Base-by-base conservation (phyloP, 2,888 invertebrate genomes). In the Ptychoptera albimana region DNA sequence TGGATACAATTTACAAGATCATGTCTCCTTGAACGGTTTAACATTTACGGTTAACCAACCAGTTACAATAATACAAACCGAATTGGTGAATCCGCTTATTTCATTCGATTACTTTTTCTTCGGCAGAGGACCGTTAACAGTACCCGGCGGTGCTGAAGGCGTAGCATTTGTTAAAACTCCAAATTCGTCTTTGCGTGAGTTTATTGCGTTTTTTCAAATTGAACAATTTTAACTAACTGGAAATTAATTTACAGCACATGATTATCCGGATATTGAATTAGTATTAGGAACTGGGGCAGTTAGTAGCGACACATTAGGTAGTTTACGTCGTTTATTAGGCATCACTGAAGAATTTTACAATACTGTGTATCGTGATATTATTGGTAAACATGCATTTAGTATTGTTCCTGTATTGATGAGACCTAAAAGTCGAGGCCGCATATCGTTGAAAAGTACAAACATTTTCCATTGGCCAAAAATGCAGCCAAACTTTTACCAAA, bases 1-100 rank as follows among this genome's bases (percentile, higher is more conserved):
- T 0, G 88, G 88, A 8, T 74, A 75, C 54, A 87, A 88, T 61
- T 70, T 87, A 0, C 86, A 85, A 60, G 87, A 87, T 59, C 87
- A 87, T 55, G 70, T 83, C 12, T 79, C 81, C 1, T 73, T 84
- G 50, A 76, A 78, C 2, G 78, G 79, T 2, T 66, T 85, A 43
- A 77, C 77, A 0, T 86, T 86, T 57, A 63, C 79, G 41, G 74
- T 82, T 2, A 82, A 84, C 55, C 73, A 77, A 48, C 73, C 74
- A 3, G 64, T 80, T 41, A 79, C 76, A 11, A 66, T 83, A 2
- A 74, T 77, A 48, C 82, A 82, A 58, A 68, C 72, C 0, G 60
- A 64, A 5, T 53, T 75, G 1, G 66, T 63, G 10, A 68, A 68
- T 52, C 77, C 79, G 0, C 49, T 60, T 1, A 69, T 77, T 46